Percentiles rank a stretch among this genome's conserved stretches.
These are phyloP conservation scores for Pygmarrhopalites habei DNA, from an alignment of 1,140 invertebrate species.

Conservation along the genomic window DNA sequence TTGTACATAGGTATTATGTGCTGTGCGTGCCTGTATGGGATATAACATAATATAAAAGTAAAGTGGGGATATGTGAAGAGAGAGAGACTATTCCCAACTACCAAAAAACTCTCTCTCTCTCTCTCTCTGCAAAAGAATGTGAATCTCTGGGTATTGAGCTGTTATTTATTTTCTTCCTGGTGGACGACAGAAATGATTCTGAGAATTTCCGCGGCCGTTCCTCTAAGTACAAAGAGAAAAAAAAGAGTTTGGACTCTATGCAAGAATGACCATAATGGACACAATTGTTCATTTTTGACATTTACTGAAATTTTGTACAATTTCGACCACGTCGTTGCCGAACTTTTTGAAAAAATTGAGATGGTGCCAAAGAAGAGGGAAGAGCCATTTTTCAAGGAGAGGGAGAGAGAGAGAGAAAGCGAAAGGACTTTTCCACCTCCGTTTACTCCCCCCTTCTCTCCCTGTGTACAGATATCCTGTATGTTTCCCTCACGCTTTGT, in stretches of 20 bases:
- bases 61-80: too few species aligned
- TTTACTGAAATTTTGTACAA: constrained; percentile 40
- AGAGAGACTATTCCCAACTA: too few species aligned
- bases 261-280: constrained; percentile 40
- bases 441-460: neutral
- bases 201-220: constrained; percentile 29
- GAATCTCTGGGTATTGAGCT: constrained; percentile 30
- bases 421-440: constrained; percentile 17
- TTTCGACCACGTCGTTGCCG: constrained; percentile 31
- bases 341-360: constrained; percentile 38
- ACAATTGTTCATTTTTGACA: constrained; percentile 40
- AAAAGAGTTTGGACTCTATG: constrained; percentile 35
- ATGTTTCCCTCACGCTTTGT: too few species aligned
- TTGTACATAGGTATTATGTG: too few species aligned
- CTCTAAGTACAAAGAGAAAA: constrained; percentile 14
- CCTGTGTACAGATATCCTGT: neutral
- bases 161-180: constrained; percentile 39
- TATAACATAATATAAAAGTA: too few species aligned
- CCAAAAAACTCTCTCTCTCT: neutral
- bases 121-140: constrained; percentile 8
- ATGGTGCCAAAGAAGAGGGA: constrained; percentile 37
- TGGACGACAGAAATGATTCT: constrained; percentile 38
- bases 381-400: constrained; percentile 37
- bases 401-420: too few species aligned
- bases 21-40: too few species aligned